Evolutionary conservation across 1,140 invertebrate species (phyloP), one percentile per base, ranked within the genome.

Genomic region (Drosophila prosaltans): DNA sequence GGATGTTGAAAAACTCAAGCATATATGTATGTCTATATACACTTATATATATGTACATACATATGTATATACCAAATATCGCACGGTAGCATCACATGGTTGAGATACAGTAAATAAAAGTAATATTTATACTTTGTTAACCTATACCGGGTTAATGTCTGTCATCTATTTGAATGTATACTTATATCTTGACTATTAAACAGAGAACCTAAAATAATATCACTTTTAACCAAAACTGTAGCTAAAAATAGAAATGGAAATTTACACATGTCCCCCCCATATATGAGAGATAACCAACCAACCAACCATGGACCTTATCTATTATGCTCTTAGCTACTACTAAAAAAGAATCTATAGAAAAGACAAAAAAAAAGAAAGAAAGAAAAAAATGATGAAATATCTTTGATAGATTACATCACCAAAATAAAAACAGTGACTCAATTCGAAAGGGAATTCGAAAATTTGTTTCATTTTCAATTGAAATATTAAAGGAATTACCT

Each of bases 161-260:
- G 30, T 32, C 74, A 75, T 43, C 16, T 16, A 16, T 16, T 16
- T 16, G 58, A 40, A 68, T 69, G n/a, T 63, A 7, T 40, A 57
- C 39, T 55, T 72, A 28, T 41, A 2, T 45, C 39, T 48, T 55
- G 21, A 63, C 26, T 30, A 43, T 66, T 43, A 65, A 68, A 26
- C 36, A 72, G 32, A 62, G 16, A 8, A 36, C 24, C 62, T 54
- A 78, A 78, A 78, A 69, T 65, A 79, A 68, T 39, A 26, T 54
- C 24, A 6, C 43, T 55, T 30, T 24, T 72, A 16, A 16, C 11
- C 54, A 41, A 45, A 65, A 41, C 28, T 51, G 21, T 24, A 11
- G 39, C 72, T 26, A 36, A 76, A 82, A 82, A 83, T 79, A 83
- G 68, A 51, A 8, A 66, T 60, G 48, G 63, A 77, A 80, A 83